Evolutionary conservation across 2,888 invertebrate genomes (phyloP).

Genomic region (Drosophila vallismaia): DNA sequence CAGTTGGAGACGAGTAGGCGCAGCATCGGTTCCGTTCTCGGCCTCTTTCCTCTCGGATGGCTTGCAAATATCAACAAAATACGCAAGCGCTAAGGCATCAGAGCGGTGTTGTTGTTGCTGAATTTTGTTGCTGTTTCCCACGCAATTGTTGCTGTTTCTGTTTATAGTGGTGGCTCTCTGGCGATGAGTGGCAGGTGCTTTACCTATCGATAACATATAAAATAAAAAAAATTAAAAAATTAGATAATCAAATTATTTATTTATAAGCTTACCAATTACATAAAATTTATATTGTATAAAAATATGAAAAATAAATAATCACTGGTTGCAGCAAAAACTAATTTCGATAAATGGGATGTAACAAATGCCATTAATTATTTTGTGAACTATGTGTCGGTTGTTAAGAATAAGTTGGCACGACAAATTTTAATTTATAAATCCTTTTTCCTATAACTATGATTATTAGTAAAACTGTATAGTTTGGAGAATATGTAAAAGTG

Average conservation of each 20-base stretch:
- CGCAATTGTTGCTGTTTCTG: slow-evolving; percentile 2
- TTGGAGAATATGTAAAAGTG: neutral
- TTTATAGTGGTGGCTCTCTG: neutral
- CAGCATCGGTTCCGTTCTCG: slow-evolving; percentile 62
- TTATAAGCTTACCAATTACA: neutral
- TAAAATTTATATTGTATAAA: neutral
- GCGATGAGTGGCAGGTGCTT: neutral
- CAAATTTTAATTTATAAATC: neutral
- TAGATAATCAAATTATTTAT: neutral
- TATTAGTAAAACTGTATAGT: too few relatives aligned
- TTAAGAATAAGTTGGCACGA: neutral
- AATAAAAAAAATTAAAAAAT: neutral
- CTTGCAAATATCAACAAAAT: slow-evolving; percentile 51
- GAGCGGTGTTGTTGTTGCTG: slow-evolving; percentile 26
- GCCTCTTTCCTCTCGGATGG: slow-evolving; percentile 40
- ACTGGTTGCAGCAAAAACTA: neutral
- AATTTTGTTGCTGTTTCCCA: slow-evolving; percentile 8
- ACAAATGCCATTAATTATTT: neutral
- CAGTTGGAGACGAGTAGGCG: slow-evolving; percentile 74
- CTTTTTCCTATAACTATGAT: too few relatives aligned
- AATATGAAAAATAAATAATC: neutral
- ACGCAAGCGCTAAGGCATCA: slow-evolving; percentile 65
- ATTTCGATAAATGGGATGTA: neutral
- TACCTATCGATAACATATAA: neutral
- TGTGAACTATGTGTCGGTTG: too few relatives aligned